Evolutionary conservation across 2,888 invertebrate genomes (phyloP), one percentile per base, ranked within the genome.

Genomic region (Oscheius onirici): DNA sequence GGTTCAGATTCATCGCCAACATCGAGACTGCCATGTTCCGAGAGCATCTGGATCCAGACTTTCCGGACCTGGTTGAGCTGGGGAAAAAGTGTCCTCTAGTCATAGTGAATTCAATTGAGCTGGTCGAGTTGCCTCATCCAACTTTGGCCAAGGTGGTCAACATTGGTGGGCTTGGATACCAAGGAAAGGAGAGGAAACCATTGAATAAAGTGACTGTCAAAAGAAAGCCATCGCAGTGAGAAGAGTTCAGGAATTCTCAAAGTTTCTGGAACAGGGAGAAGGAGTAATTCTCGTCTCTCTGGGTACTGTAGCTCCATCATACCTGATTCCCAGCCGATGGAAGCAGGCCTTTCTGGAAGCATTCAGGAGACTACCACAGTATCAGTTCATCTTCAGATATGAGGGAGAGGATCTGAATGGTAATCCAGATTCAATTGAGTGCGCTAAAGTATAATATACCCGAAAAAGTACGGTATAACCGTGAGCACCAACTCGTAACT

Each of bases 151-250:
- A 82, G 51, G 63, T 73, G 17, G 68, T 82, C 41, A 75, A 82
- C 54, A 79, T 82, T 58, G 82, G 82, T 15, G 82, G 82, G 20
- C 24, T 82, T 11, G 82, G 82, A n/a, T 75, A 76, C 70, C 70
- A 69, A 28, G 49, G 57, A 34, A 71, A 61, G 17, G 68, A 72
- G 20, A 68, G 71, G 1, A 73, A 77, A 40, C 76, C 79, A 13
- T 68, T 79, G 34, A 43, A 71, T 17, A 49, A 60, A 49, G 68
- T 34, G n/a, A n/a, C n/a, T n/a, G n/a, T n/a, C n/a, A n/a, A n/a
- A n/a, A n/a, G n/a, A n/a, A n/a, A n/a, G n/a, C n/a, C n/a, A n/a
- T n/a, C n/a, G n/a, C n/a, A n/a, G n/a, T n/a, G n/a, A n/a, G 24
- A 41, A 13, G 43, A 41, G 34, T 8, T 8, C 8, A 34, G 34